phyloP scores from a whole-genome alignment of 2,797 vertebrate species.

The Antrozous pallidus region DNA sequence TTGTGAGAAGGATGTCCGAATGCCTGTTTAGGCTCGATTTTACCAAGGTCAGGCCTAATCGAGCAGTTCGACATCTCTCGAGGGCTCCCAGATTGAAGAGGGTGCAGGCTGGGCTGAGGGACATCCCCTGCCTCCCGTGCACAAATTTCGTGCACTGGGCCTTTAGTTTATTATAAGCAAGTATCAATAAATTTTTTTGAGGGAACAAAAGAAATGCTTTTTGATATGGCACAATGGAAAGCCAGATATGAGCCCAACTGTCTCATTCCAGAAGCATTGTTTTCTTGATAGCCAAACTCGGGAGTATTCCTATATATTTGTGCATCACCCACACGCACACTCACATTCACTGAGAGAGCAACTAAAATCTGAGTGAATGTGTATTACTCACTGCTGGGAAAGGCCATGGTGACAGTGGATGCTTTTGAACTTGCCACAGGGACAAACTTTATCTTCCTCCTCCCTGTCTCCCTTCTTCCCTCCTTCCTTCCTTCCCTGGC shows the following conservation, averaged over 20 bases:
- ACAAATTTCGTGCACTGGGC: too few species aligned
- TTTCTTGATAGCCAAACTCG: background rate
- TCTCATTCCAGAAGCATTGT: background rate
- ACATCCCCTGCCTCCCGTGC: too few species aligned
- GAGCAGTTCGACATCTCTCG: too few species aligned
- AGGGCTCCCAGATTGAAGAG: too few species aligned
- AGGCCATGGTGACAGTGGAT: background rate
- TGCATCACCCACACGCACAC: background rate
- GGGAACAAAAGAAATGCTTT: background rate
- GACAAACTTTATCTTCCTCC: background rate
- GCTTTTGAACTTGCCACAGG: background rate
- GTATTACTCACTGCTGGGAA: background rate
- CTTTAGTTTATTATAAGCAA: slow-evolving; percentile 25
- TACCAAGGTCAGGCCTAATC: too few species aligned
- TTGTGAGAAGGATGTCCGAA: too few species aligned
- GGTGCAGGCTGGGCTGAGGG: too few species aligned
- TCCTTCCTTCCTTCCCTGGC: too few species aligned
- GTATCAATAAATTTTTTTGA: background rate
- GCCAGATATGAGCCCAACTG: background rate
- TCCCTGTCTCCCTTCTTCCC: too few species aligned
- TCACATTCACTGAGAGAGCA: background rate
- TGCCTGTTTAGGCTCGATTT: too few species aligned
- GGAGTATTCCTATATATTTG: background rate
- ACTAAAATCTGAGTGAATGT: background rate
- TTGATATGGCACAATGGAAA: background rate